Percentiles rank a stretch among this genome's conserved stretches.
Evolutionary conservation across 2,113 vertebrate species (phyloP).

Genomic region (Otocyon megalotis): DNA sequence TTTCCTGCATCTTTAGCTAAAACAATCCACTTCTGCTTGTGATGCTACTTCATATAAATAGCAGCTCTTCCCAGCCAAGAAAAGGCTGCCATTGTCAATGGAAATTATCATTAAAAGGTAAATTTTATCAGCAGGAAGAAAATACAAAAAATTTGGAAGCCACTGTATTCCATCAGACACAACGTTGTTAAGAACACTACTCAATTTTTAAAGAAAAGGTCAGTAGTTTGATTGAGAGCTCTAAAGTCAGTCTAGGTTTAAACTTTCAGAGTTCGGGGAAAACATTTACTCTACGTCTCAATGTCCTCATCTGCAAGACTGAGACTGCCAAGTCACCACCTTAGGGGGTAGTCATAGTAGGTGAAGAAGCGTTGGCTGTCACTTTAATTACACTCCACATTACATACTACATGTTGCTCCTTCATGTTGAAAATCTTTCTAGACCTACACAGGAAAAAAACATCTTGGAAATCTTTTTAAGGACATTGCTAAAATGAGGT

Average conservation of each 20-base stretch:
- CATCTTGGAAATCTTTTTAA: not conserved
- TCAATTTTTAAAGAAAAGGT: constrained; percentile 27
- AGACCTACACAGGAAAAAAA: not conserved
- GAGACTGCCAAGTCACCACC: not conserved
- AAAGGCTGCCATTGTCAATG: constrained; percentile 93
- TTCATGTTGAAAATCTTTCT: not conserved
- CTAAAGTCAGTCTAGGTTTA: not conserved
- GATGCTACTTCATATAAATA: constrained; percentile 96
- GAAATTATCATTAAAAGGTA: constrained; percentile 93
- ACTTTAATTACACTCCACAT: not conserved
- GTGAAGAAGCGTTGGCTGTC: not conserved
- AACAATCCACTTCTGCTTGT: constrained; percentile 91
- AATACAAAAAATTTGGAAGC: constrained; percentile 95
- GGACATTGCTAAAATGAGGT: not conserved
- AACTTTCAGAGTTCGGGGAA: not conserved
- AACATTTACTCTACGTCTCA: not conserved
- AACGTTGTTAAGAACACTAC: constrained; percentile 79
- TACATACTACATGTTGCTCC: not conserved
- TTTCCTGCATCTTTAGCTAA: constrained; percentile 93
- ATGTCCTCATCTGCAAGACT: not conserved
- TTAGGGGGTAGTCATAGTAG: not conserved
- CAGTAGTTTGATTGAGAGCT: not conserved
- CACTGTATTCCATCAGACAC: constrained; percentile 95
- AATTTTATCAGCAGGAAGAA: constrained; percentile 95
- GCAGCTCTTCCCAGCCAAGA: constrained; percentile 94